A percentile compares a stretch with the other conserved stretches of the same genome.
Evolutionary conservation across 2,113 vertebrate species (phyloP).

Genomic region (Lagopus leucura): DNA sequence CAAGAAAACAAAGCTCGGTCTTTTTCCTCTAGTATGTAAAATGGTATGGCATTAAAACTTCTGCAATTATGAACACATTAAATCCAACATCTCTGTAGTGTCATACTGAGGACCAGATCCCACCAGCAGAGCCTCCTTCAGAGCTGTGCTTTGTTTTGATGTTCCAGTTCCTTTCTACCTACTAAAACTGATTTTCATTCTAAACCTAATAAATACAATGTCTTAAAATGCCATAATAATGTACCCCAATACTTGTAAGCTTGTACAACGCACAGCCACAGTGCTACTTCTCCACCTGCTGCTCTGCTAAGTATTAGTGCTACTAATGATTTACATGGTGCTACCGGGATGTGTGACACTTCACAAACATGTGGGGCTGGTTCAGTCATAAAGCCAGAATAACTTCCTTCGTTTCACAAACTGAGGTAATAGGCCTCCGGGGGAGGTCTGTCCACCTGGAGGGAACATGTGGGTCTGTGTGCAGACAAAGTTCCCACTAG

Average conservation of each 20-base stretch:
- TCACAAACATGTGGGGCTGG: background rate
- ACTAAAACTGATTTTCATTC: background rate
- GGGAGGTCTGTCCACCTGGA: conserved; percentile 1
- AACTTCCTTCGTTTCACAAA: background rate
- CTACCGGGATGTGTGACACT: background rate
- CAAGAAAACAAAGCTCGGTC: background rate
- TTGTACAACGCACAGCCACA: background rate
- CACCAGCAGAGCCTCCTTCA: background rate
- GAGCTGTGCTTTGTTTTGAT: background rate
- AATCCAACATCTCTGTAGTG: background rate
- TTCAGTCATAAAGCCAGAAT: background rate
- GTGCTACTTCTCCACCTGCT: conserved; percentile 18
- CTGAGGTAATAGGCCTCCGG: background rate
- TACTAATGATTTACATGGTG: conserved; percentile 30
- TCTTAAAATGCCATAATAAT: conserved; percentile 30
- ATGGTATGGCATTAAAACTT: background rate
- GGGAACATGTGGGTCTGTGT: background rate
- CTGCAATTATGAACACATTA: background rate
- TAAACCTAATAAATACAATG: conserved; percentile 32
- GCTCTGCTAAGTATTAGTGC: background rate
- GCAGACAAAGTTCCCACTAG: background rate
- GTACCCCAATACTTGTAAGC: conserved; percentile 1
- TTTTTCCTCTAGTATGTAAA: background rate
- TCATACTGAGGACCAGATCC: background rate
- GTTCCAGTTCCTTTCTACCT: background rate